phyloP scores from a whole-genome alignment of 1,140 invertebrate species.

The Scaptodrosophila lebanonensis region DNA sequence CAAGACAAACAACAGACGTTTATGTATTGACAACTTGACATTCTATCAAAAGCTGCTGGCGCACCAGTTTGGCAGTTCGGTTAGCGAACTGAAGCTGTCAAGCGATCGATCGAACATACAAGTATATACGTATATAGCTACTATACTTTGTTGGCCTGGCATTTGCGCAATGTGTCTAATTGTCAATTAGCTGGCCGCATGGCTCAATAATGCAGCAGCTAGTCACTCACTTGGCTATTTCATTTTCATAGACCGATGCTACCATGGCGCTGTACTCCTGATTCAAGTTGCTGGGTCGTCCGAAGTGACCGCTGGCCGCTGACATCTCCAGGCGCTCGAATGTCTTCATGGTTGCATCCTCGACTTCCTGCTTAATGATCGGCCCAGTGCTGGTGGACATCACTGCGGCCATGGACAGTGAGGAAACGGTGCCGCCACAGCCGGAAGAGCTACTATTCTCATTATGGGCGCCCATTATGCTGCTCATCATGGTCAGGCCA shows the following conservation, averaged over 20 bases:
- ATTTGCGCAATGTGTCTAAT: slow-evolving; percentile 52
- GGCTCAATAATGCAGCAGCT: slow-evolving; percentile 11
- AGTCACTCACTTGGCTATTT: slow-evolving; percentile 62
- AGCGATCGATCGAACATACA: neutral
- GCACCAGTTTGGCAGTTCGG: slow-evolving; percentile 16
- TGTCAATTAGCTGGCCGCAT: slow-evolving; percentile 52
- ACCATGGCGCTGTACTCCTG: slow-evolving; percentile 71
- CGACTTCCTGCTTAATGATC: slow-evolving; percentile 1
- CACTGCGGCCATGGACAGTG: slow-evolving; percentile 31
- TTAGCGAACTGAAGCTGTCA: too few species aligned
- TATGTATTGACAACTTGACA: slow-evolving; percentile 47
- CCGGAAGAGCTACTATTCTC: slow-evolving; percentile 63
- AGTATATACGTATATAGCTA: slow-evolving; percentile 2
- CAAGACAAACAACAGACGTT: slow-evolving; percentile 8
- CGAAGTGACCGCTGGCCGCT: slow-evolving; percentile 26
- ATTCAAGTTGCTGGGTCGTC: slow-evolving; percentile 51
- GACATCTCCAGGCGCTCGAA: slow-evolving; percentile 52
- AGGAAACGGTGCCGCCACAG: slow-evolving; percentile 54
- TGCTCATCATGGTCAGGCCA: slow-evolving; percentile 38
- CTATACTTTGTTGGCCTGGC: slow-evolving; percentile 9
- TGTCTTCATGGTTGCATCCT: slow-evolving; percentile 56
- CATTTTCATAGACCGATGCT: slow-evolving; percentile 60
- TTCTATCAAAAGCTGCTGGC: slow-evolving; percentile 35
- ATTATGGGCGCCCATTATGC: slow-evolving; percentile 31
- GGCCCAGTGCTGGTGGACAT: slow-evolving; percentile 27